Conservation (phyloP, 2,888 invertebrate genomes). For the Ctenicera cuprea region DNA sequence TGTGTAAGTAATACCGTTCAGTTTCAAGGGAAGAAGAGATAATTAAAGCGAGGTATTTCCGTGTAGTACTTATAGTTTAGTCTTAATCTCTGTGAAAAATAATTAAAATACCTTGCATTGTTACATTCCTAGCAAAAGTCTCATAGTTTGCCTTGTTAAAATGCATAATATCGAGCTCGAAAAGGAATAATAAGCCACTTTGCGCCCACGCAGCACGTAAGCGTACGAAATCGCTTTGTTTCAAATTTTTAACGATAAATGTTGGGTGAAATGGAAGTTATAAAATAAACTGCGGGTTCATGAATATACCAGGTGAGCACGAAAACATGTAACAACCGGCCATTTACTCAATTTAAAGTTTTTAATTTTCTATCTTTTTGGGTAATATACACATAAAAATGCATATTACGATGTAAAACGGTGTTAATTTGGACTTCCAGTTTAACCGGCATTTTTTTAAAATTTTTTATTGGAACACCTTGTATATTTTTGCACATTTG, state of each 20-base stretch:
- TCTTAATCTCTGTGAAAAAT: conserved; percentile 23
- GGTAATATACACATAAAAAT: too few relatives aligned
- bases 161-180: conserved; percentile 3
- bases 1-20: conserved; percentile 3
- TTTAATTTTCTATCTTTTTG: too few relatives aligned
- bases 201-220: conserved; percentile 1
- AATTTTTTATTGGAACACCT: too few relatives aligned
- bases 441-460: too few relatives aligned
- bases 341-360: too few relatives aligned
- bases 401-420: too few relatives aligned
- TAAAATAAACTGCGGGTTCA: conserved; percentile 10
- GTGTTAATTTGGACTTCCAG: too few relatives aligned
- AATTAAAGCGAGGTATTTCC: conserved; percentile 16
- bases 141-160: conserved; percentile 17
- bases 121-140: conserved; percentile 23
- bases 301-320: too few relatives aligned
- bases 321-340: too few relatives aligned
- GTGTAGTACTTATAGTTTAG: conserved; percentile 8
- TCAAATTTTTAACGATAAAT: conserved; percentile 7
- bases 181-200: conserved; percentile 3
- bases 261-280: not conserved
- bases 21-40: conserved; percentile 16
- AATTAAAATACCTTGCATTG: conserved; percentile 24
- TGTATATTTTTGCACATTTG: too few relatives aligned
- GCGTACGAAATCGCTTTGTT: conserved; percentile 14